A percentile compares a stretch with the other conserved stretches of the same genome.
These are phyloP conservation scores for Amblyopsis rosae DNA, from an alignment of 2,113 vertebrate genomes.

Conservation along the genomic window DNA sequence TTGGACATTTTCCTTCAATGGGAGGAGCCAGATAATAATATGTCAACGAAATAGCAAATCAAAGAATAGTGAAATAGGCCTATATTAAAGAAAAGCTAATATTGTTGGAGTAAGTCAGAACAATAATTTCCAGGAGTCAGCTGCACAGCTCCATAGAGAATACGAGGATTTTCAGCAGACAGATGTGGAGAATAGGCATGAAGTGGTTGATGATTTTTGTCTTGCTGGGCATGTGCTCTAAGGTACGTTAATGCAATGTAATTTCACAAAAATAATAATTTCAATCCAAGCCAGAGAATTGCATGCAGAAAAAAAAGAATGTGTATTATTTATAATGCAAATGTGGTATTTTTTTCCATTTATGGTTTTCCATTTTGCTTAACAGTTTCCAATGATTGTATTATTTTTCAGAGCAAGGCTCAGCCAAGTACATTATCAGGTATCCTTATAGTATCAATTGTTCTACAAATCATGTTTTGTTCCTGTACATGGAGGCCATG, in stretches of 20 bases:
- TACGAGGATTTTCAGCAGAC: slow-evolving; percentile 20
- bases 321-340: background rate
- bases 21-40: slow-evolving; percentile 56
- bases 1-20: slow-evolving; percentile 32
- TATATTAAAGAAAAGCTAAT: slow-evolving; percentile 36
- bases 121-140: slow-evolving; percentile 3
- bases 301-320: background rate
- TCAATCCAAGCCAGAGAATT: background rate
- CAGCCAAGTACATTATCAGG: no score
- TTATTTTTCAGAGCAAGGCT: no score
- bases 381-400: no score
- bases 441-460: no score
- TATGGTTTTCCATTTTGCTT: no score
- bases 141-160: background rate
- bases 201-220: slow-evolving; percentile 54
- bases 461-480: background rate
- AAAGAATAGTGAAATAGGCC: slow-evolving; percentile 7
- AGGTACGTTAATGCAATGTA: slow-evolving; percentile 63
- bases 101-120: slow-evolving; percentile 22
- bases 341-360: background rate
- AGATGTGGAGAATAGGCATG: slow-evolving; percentile 37
- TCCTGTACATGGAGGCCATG: background rate
- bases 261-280: background rate
- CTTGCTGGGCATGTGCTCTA: slow-evolving; percentile 52
- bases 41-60: slow-evolving; percentile 27